phyloP scores from a whole-genome alignment of 2,888 invertebrate genomes.

The Caenorhabditis wallacei region DNA sequence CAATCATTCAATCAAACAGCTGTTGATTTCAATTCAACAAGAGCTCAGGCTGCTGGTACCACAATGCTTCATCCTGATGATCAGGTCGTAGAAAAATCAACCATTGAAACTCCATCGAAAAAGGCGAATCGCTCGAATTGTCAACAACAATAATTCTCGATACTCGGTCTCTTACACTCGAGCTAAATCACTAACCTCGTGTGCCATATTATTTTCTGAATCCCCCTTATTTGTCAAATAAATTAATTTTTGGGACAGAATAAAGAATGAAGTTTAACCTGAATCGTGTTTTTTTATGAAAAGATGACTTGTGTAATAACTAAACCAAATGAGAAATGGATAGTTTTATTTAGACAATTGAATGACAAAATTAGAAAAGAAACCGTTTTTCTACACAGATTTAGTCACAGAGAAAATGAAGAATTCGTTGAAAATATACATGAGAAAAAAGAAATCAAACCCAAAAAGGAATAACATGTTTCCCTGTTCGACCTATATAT shows the following conservation, averaged over 20 bases:
- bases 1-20: constrained; percentile 11
- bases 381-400: constrained; percentile 10
- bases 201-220: constrained; percentile 24
- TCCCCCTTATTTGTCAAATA: constrained; percentile 24
- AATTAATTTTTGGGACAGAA: constrained; percentile 24
- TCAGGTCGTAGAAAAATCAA: not conserved
- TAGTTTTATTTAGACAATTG: not conserved
- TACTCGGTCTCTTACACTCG: not conserved
- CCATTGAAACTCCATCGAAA: constrained; percentile 21
- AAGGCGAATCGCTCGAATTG: constrained; percentile 41
- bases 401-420: constrained; percentile 12
- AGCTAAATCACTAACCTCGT: constrained; percentile 8
- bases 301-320: not conserved
- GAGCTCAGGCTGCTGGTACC: not conserved
- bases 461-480: constrained; percentile 78
- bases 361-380: not conserved
- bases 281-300: not conserved
- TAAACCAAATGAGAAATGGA: not conserved
- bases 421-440: constrained; percentile 1
- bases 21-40: not conserved
- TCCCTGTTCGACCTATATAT: constrained; percentile 75
- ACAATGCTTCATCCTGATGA: constrained; percentile 45
- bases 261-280: not conserved
- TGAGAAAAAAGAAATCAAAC: constrained; percentile 57
- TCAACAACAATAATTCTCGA: constrained; percentile 29